phyloP scores from a whole-genome alignment of 2,888 invertebrate species.

The Caprella mutica region DNA sequence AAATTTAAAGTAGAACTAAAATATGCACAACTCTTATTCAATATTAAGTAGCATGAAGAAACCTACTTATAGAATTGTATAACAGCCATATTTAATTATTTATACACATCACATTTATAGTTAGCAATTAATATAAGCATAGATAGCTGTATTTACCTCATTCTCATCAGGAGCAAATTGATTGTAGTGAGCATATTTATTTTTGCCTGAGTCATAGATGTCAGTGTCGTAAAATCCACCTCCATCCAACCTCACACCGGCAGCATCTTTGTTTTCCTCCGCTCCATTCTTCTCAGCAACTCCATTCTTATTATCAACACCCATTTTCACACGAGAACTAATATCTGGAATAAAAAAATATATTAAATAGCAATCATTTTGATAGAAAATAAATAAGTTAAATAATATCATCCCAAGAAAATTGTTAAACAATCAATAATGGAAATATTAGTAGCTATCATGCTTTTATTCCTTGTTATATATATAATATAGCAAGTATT shows the following conservation, averaged over 20 bases:
- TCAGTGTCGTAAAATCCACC: constrained; percentile 31
- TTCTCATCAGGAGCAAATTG: constrained; percentile 29
- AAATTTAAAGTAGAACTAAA: background rate
- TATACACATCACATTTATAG: background rate
- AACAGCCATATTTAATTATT: background rate
- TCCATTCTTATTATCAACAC: constrained; percentile 10
- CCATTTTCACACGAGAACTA: constrained; percentile 14
- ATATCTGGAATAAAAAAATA: constrained; percentile 14
- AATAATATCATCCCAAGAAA: too few relatives aligned
- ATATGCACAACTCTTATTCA: background rate
- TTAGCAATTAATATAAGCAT: background rate
- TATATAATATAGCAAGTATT: too few relatives aligned
- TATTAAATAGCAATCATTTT: too few relatives aligned
- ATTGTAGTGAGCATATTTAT: constrained; percentile 30
- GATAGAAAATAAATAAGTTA: too few relatives aligned
- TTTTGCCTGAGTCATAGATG: constrained; percentile 25
- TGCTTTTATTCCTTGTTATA: too few relatives aligned
- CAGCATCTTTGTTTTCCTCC: constrained; percentile 14
- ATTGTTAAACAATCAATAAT: too few relatives aligned
- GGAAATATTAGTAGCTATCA: too few relatives aligned
- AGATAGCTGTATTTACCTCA: constrained; percentile 16
- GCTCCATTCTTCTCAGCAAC: background rate
- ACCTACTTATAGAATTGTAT: background rate
- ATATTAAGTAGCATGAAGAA: background rate
- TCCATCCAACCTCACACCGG: constrained; percentile 23